Percentiles rank a stretch among this genome's conserved stretches.
Conservation (phyloP, 2,888 invertebrate genomes). For the Proisotoma minuta region DNA sequence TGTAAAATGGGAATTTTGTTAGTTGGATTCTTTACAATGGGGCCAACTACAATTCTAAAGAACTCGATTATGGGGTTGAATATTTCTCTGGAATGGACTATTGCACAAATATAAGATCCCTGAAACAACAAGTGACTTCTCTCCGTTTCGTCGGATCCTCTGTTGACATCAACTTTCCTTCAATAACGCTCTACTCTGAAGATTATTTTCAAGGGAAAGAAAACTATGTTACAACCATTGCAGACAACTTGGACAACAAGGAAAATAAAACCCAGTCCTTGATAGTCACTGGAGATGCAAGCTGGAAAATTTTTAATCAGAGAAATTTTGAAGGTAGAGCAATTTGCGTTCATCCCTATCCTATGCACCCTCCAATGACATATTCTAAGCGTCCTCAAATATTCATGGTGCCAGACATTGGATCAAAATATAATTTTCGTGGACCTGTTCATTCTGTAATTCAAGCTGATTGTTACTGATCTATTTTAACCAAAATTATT, state of each 20-base stretch:
- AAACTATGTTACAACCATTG: neutral
- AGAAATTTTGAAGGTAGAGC: neutral
- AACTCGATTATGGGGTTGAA: neutral
- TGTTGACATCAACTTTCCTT: neutral
- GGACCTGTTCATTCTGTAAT: too few relatives aligned
- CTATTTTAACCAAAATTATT: too few relatives aligned
- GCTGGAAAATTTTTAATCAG: neutral
- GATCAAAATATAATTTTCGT: too few relatives aligned
- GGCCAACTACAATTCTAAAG: neutral
- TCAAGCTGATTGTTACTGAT: too few relatives aligned
- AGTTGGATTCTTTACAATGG: neutral
- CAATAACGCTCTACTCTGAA: neutral
- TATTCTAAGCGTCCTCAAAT: too few relatives aligned
- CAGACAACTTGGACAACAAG: neutral
- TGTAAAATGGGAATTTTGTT: neutral
- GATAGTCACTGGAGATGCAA: neutral
- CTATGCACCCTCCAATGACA: too few relatives aligned
- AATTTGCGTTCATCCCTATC: neutral
- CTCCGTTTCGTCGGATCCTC: neutral
- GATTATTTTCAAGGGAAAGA: neutral
- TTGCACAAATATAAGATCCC: neutral
- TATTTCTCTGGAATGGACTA: neutral
- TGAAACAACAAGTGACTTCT: neutral
- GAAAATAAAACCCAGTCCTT: neutral
- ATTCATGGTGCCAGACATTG: too few relatives aligned